Conservation (phyloP, 2,797 vertebrate genomes). For the Brachyrhaphis roseni region DNA sequence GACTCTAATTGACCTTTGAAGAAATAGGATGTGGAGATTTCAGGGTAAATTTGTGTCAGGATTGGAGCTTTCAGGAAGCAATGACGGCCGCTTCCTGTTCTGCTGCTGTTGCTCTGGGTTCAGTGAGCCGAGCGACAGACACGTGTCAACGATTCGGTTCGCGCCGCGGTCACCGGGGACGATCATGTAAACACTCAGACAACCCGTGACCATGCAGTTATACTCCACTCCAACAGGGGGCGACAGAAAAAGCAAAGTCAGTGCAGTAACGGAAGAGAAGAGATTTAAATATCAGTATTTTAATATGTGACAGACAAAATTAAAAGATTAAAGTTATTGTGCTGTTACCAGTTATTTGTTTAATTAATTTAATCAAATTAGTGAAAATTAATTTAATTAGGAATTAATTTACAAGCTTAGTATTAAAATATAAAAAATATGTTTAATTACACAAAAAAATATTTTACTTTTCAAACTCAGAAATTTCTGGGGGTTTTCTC, state of each 20-base stretch:
- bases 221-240: background rate
- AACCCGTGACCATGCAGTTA: background rate
- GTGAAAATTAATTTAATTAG: too few relatives aligned
- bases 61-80: background rate
- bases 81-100: background rate
- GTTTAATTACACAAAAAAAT: too few relatives aligned
- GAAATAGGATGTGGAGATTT: slow-evolving; percentile 1
- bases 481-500: too few relatives aligned
- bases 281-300: too few relatives aligned
- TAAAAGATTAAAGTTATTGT: background rate
- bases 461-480: too few relatives aligned
- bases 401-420: too few relatives aligned
- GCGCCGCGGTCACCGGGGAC: background rate
- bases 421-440: too few relatives aligned
- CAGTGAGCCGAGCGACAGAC: background rate
- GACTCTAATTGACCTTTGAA: slow-evolving; percentile 1
- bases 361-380: too few relatives aligned
- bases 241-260: background rate
- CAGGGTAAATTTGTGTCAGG: background rate
- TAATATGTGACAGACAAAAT: background rate
- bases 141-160: background rate
- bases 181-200: background rate
- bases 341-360: too few relatives aligned
- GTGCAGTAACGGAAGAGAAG: too few relatives aligned
- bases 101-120: background rate